Conservation (phyloP, 2,888 invertebrate species). For the Clivina fossor region DNA sequence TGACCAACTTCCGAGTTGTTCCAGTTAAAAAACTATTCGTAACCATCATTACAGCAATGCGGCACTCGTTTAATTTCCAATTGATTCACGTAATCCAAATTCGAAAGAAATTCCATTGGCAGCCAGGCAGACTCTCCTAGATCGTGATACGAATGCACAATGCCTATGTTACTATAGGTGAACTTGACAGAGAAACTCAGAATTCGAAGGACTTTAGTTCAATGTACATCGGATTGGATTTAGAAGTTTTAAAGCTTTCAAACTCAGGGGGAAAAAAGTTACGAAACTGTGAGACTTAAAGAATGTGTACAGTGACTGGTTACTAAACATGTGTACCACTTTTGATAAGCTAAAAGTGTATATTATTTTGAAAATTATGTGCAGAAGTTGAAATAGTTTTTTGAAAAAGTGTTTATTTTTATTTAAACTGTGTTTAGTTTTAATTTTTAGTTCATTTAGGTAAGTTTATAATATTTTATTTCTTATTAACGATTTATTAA, state of each 20-base stretch:
- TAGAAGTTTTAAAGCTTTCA: constrained; percentile 6
- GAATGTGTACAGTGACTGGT: constrained; percentile 5
- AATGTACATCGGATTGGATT: constrained; percentile 1
- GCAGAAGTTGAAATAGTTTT: no score
- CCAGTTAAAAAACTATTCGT: constrained; percentile 6
- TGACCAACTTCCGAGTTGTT: constrained; percentile 6
- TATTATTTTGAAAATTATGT: constrained; percentile 44
- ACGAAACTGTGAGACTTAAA: no score
- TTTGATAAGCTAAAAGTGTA: constrained; percentile 44
- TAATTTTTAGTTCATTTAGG: background rate
- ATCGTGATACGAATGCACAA: no score
- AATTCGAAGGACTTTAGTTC: constrained; percentile 17
- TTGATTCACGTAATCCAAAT: no score
- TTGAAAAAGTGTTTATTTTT: no score
- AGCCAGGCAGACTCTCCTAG: no score
- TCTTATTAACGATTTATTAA: background rate
- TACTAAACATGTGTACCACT: constrained; percentile 41
- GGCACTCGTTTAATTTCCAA: no score
- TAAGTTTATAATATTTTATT: background rate
- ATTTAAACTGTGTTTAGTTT: background rate
- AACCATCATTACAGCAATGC: background rate
- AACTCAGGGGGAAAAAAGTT: no score
- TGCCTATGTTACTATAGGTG: constrained; percentile 8
- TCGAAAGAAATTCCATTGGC: no score
- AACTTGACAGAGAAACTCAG: constrained; percentile 28